Conservation (phyloP, 1,140 invertebrate species). For the Drosophila neocordata region DNA sequence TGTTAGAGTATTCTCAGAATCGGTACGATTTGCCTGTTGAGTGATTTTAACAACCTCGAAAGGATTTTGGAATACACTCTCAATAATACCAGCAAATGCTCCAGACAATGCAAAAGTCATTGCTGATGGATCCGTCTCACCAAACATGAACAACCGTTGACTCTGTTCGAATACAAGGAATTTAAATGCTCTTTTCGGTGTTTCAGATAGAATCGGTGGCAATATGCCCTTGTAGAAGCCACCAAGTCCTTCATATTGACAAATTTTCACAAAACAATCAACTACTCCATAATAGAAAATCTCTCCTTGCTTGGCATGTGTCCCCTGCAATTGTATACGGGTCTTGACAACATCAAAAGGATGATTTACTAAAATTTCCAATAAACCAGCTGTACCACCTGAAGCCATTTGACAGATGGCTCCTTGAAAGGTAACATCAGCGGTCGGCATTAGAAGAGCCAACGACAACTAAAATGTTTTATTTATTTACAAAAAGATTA, state of each 20-base stretch:
- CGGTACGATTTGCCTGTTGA: conserved; percentile 87
- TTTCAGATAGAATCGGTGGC: conserved; percentile 94
- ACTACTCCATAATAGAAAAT: conserved; percentile 88
- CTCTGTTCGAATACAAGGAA: conserved; percentile 96
- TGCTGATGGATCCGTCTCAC: conserved; percentile 86
- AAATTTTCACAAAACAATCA: conserved; percentile 95
- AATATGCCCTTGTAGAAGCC: conserved; percentile 95
- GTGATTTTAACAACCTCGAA: conserved; percentile 97
- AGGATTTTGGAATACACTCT: conserved; percentile 94
- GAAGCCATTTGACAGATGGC: not conserved
- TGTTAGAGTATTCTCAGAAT: conserved; percentile 88
- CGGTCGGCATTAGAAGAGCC: not conserved
- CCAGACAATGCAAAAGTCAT: conserved; percentile 93
- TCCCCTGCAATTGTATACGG: conserved; percentile 42
- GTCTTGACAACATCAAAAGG: conserved; percentile 58
- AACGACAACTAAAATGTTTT: too few species aligned
- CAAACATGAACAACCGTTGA: conserved; percentile 91
- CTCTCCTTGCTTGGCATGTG: not conserved
- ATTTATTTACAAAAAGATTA: too few species aligned
- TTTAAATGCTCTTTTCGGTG: conserved; percentile 95
- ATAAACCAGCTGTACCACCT: conserved; percentile 22
- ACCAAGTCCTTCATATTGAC: conserved; percentile 89
- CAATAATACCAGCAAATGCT: conserved; percentile 91
- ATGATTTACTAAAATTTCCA: conserved; percentile 17
- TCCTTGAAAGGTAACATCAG: not conserved